These are phyloP conservation scores for Hemiprocne comata DNA, from an alignment of 2,113 vertebrate species.

Conservation along the genomic window DNA sequence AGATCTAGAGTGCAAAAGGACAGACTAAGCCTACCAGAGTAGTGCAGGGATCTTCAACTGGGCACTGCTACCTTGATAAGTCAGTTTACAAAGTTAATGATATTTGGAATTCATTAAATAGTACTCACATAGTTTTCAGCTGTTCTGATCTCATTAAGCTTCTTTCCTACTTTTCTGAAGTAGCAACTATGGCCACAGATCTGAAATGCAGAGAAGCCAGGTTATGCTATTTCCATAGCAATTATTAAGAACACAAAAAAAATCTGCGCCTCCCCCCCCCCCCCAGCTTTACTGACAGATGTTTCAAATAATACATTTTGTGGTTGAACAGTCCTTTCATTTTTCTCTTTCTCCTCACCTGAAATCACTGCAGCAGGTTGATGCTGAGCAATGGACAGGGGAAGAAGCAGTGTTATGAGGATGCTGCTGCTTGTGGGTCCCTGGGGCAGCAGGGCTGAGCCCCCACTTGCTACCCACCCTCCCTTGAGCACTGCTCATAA, in stretches of 20 bases:
- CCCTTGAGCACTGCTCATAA: background rate
- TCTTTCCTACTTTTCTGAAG: background rate
- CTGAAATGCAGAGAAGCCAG: background rate
- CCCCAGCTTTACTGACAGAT: background rate
- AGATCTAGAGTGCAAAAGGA: slow-evolving; percentile 13
- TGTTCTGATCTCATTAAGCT: background rate
- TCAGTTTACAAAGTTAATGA: background rate
- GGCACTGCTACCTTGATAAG: background rate
- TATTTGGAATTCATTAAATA: background rate
- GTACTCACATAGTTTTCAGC: background rate
- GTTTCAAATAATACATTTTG: background rate
- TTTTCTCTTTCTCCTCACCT: background rate
- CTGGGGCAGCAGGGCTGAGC: background rate
- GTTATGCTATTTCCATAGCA: background rate
- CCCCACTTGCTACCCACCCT: fast-evolving
- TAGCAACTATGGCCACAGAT: background rate
- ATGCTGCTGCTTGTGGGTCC: background rate
- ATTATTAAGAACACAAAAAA: background rate
- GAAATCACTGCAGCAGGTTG: background rate
- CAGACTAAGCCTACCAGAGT: background rate
- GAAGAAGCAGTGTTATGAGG: background rate
- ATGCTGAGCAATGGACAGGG: background rate
- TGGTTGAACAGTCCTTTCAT: background rate
- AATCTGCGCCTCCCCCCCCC: background rate
- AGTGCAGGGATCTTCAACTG: background rate